phyloP scores from a whole-genome alignment of 2,113 vertebrate genomes.

The Dipodomys ordii region DNA sequence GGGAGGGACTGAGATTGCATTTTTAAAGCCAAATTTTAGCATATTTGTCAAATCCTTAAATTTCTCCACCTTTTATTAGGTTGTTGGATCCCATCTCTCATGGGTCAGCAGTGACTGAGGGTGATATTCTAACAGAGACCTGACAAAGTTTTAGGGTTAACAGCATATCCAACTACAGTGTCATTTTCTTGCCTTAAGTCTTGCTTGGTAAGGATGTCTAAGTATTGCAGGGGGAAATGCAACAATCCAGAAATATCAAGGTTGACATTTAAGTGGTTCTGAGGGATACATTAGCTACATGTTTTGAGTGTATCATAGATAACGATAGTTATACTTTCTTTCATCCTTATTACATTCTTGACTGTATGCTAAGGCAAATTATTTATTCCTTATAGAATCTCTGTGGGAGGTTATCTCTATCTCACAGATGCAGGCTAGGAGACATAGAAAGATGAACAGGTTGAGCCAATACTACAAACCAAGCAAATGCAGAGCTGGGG shows the following conservation, averaged over 20 bases:
- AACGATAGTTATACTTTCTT: slow-evolving; percentile 30
- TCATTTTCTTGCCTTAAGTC: slow-evolving; percentile 33
- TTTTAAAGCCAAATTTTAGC: slow-evolving; percentile 13
- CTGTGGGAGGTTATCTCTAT: background rate
- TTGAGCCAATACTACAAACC: background rate
- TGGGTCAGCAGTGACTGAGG: background rate
- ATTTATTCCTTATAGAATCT: slow-evolving; percentile 39
- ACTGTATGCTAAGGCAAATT: background rate
- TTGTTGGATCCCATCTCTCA: background rate
- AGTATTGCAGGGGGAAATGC: background rate
- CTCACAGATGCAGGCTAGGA: background rate
- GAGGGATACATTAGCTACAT: background rate
- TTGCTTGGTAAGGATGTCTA: background rate
- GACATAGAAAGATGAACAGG: background rate
- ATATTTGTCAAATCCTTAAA: background rate
- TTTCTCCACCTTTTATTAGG: background rate
- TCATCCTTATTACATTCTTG: slow-evolving; percentile 28
- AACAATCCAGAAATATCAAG: slow-evolving; percentile 2
- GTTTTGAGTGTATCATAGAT: background rate
- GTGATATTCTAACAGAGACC: slow-evolving; percentile 17
- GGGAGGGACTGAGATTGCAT: background rate
- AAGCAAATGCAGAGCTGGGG: background rate
- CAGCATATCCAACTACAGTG: background rate
- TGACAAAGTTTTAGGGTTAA: background rate
- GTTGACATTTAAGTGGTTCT: slow-evolving; percentile 10